phyloP scores from a whole-genome alignment of 1,140 invertebrate genomes.

The Zaprionus camerounensis region DNA sequence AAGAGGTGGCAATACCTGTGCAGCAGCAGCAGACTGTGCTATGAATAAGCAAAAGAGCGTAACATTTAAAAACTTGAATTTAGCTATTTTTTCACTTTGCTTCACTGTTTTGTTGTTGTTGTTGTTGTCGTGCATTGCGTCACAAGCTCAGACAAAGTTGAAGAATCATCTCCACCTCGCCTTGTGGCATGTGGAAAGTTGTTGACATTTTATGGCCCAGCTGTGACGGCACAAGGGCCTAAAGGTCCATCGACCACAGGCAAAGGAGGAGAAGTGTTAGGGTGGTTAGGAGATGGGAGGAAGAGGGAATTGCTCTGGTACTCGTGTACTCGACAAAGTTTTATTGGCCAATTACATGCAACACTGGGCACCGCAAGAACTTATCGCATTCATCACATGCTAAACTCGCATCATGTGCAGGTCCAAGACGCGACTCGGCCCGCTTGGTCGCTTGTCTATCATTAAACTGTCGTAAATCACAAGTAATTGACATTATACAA shows the following conservation, averaged over 20 bases:
- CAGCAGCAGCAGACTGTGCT: slow-evolving; percentile 1
- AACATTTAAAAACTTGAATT: slow-evolving; percentile 26
- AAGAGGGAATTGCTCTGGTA: slow-evolving; percentile 7
- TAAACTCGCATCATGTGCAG: slow-evolving; percentile 43
- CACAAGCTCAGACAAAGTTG: slow-evolving; percentile 36
- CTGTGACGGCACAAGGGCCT: slow-evolving; percentile 33
- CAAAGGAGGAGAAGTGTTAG: no score
- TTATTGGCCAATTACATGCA: slow-evolving; percentile 79
- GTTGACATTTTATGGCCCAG: slow-evolving; percentile 57
- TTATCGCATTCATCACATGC: slow-evolving; percentile 61
- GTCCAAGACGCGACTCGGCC: slow-evolving; percentile 40
- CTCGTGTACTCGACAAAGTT: slow-evolving; percentile 32
- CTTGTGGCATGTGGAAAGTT: slow-evolving; percentile 52
- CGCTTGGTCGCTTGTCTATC: slow-evolving; percentile 56
- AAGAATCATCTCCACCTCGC: slow-evolving; percentile 10
- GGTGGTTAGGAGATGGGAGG: no score
- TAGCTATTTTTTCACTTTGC: slow-evolving; percentile 13
- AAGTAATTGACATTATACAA: slow-evolving; percentile 83
- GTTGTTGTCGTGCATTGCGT: slow-evolving; percentile 40
- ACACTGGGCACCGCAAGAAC: slow-evolving; percentile 70
- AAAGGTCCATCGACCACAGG: slow-evolving; percentile 10
- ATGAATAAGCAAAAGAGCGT: slow-evolving; percentile 57
- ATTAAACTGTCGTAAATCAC: slow-evolving; percentile 82
- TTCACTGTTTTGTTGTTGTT: slow-evolving; percentile 1
- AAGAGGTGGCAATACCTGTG: slow-evolving; percentile 64